Evolutionary conservation across 2,888 invertebrate species (phyloP).

Genomic region (Clitarchus hookeri): DNA sequence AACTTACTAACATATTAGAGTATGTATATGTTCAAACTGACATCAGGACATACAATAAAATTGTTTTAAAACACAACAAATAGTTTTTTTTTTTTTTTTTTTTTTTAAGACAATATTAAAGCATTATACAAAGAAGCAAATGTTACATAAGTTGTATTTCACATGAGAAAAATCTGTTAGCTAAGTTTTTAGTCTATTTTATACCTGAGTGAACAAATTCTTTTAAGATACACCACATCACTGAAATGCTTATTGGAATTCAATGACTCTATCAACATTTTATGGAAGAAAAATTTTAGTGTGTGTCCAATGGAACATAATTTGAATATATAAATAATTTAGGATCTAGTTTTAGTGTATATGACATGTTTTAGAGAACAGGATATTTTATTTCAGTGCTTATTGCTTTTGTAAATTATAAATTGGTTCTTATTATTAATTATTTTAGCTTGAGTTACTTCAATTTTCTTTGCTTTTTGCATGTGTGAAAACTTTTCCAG

Average conservation of each 20-base stretch:
- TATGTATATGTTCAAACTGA: background rate
- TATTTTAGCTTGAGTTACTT: background rate
- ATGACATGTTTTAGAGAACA: background rate
- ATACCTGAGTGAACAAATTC: background rate
- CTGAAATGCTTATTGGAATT: background rate
- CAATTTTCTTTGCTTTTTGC: background rate
- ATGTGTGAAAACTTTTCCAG: background rate
- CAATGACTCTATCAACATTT: background rate
- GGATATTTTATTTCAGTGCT: background rate
- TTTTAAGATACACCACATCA: background rate
- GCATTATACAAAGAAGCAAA: background rate
- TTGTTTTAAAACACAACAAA: background rate
- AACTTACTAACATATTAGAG: background rate
- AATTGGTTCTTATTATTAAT: background rate
- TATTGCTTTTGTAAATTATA: background rate
- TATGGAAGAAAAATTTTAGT: background rate
- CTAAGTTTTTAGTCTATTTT: background rate
- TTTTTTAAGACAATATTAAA: background rate
- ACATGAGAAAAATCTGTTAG: background rate
- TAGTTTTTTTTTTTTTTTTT: no score
- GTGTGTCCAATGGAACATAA: conserved; percentile 21
- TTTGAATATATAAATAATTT: background rate
- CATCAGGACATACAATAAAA: conserved; percentile 5
- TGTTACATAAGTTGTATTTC: background rate
- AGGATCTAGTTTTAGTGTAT: conserved; percentile 4